phyloP scores from a whole-genome alignment of 1,140 invertebrate species.

The Caenorhabditis inopinata region DNA sequence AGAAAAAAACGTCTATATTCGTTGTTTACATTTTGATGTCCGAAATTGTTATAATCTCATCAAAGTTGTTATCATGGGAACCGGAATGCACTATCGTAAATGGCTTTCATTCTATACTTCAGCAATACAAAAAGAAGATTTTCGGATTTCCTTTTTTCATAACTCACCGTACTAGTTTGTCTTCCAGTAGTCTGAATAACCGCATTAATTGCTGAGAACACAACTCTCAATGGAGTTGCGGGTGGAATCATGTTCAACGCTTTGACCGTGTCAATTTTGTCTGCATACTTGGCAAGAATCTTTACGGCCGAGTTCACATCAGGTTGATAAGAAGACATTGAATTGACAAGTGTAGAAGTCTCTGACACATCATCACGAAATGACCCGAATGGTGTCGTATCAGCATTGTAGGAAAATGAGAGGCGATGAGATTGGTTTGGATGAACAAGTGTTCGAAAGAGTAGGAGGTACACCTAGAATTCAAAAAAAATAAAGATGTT shows the following conservation, averaged over 20 bases:
- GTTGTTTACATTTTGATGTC: too few relatives aligned
- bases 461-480: slow-evolving; percentile 37
- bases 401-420: not conserved
- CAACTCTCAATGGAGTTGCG: not conserved
- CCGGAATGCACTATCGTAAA: too few relatives aligned
- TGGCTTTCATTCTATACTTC: too few relatives aligned
- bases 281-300: slow-evolving; percentile 12
- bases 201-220: slow-evolving; percentile 16
- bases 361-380: slow-evolving; percentile 5
- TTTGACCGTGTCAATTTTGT: slow-evolving; percentile 26
- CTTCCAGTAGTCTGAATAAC: slow-evolving; percentile 11
- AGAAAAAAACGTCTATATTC: too few relatives aligned
- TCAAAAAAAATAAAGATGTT: not conserved
- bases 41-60: too few relatives aligned
- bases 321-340: not conserved
- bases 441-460: slow-evolving; percentile 17
- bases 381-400: not conserved
- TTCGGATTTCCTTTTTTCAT: too few relatives aligned
- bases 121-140: too few relatives aligned
- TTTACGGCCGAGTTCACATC: slow-evolving; percentile 1
- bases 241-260: slow-evolving; percentile 5
- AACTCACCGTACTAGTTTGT: not conserved
- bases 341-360: not conserved
- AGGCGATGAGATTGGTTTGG: slow-evolving; percentile 7
- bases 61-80: too few relatives aligned